A percentile compares a stretch with the other conserved stretches of the same genome.
These are phyloP conservation scores for Eulemur albifrons DNA, from an alignment of 2,797 vertebrate genomes.

Conservation along the genomic window DNA sequence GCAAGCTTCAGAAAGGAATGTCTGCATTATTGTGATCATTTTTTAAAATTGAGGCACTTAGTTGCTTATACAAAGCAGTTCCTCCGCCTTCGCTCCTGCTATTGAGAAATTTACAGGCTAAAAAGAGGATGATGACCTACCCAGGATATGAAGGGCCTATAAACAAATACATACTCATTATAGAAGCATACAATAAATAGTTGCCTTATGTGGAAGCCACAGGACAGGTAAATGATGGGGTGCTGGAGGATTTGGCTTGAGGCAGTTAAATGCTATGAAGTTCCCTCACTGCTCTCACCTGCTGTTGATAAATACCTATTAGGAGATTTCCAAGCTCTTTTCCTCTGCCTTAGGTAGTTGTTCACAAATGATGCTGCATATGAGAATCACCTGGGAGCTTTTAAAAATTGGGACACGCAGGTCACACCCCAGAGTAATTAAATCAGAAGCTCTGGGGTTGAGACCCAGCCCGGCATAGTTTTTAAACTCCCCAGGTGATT, in stretches of 20 bases:
- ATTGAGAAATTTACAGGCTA: constrained; percentile 2
- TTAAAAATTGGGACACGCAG: not conserved
- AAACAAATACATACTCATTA: constrained; percentile 29
- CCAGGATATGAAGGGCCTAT: constrained; percentile 14
- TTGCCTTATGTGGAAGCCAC: not conserved
- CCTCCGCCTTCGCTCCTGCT: not conserved
- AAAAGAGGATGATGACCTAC: constrained; percentile 11
- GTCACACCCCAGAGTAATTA: not conserved
- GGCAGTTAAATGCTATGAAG: not conserved
- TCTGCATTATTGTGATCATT: not conserved
- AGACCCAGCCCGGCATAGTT: not conserved
- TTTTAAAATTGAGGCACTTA: not conserved
- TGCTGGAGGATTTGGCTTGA: not conserved
- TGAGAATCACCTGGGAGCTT: not conserved
- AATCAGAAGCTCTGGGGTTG: not conserved
- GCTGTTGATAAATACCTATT: not conserved
- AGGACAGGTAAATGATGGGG: not conserved
- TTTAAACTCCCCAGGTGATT: not conserved
- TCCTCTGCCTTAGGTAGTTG: not conserved
- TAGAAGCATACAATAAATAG: constrained; percentile 21
- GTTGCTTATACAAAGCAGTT: not conserved
- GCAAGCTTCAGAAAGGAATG: not conserved
- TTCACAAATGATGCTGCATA: not conserved
- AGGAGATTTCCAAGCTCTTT: not conserved
- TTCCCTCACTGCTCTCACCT: not conserved